Conservation (phyloP, 1,140 invertebrate species). For the Rhopalosiphum padi region DNA sequence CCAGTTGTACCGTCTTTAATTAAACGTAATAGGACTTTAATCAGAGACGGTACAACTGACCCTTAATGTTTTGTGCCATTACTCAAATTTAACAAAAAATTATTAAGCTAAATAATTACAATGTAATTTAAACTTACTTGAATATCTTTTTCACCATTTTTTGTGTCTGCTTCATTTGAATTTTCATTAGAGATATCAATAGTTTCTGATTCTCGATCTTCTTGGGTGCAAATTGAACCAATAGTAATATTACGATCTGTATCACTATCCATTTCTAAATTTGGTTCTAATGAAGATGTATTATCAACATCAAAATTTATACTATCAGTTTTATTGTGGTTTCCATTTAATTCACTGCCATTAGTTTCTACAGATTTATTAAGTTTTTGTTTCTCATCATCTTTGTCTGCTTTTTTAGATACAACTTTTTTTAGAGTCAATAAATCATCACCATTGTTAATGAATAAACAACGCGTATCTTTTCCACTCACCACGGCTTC, state of each 20-base stretch:
- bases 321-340: conserved; percentile 54
- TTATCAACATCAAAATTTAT: conserved; percentile 53
- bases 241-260: conserved; percentile 56
- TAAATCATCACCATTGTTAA: conserved; percentile 55
- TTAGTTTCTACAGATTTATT: conserved; percentile 39
- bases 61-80: too few species aligned
- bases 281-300: conserved; percentile 51
- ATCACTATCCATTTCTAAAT: conserved; percentile 56
- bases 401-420: conserved; percentile 43
- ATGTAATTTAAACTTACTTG: conserved; percentile 1
- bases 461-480: conserved; percentile 49
- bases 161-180: conserved; percentile 50
- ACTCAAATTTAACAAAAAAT: too few species aligned
- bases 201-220: conserved; percentile 53
- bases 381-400: conserved; percentile 49
- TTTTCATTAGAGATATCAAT: conserved; percentile 55
- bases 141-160: conserved; percentile 20
- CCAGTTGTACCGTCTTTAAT: too few species aligned
- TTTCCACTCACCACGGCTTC: conserved; percentile 51
- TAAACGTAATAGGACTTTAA: too few species aligned
- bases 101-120: background rate
- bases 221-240: conserved; percentile 51
- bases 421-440: conserved; percentile 56
- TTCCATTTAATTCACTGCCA: conserved; percentile 53
- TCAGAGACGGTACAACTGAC: too few species aligned